These are phyloP conservation scores for Isurus oxyrinchus DNA, from an alignment of 2,113 vertebrate species.

Conservation along the genomic window DNA sequence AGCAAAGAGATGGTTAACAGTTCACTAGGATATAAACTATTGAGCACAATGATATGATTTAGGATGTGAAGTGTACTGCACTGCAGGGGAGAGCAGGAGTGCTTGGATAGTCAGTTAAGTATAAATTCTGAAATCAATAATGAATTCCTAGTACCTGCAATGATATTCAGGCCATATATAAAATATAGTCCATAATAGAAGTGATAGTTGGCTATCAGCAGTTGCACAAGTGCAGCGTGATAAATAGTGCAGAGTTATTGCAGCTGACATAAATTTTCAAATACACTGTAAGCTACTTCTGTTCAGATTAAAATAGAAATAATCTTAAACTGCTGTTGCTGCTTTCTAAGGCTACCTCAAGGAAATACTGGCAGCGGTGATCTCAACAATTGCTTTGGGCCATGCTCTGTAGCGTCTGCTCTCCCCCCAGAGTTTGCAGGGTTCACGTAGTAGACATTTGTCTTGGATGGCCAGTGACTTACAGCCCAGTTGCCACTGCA, in stretches of 20 bases:
- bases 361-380: not conserved
- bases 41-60: not conserved
- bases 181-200: not conserved
- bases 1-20: not conserved
- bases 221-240: not conserved
- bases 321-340: not conserved
- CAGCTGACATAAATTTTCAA: not conserved
- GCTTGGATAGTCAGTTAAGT: not conserved
- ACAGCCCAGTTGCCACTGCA: not conserved
- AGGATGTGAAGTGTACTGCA: not conserved
- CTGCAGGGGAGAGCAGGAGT: not conserved
- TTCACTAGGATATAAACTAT: not conserved
- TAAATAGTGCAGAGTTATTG: not conserved
- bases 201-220: not conserved
- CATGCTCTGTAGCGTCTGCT: too few species aligned
- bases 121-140: conserved; percentile 35
- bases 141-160: not conserved
- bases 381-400: not conserved
- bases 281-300: not conserved
- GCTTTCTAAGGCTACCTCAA: not conserved
- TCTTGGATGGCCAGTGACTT: not conserved
- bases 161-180: conserved; percentile 5
- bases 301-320: not conserved
- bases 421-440: too few species aligned
- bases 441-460: not conserved